Percentiles rank a stretch among this genome's conserved stretches.
Conservation (phyloP, 1,140 invertebrate genomes). For the Heliothis virescens region DNA sequence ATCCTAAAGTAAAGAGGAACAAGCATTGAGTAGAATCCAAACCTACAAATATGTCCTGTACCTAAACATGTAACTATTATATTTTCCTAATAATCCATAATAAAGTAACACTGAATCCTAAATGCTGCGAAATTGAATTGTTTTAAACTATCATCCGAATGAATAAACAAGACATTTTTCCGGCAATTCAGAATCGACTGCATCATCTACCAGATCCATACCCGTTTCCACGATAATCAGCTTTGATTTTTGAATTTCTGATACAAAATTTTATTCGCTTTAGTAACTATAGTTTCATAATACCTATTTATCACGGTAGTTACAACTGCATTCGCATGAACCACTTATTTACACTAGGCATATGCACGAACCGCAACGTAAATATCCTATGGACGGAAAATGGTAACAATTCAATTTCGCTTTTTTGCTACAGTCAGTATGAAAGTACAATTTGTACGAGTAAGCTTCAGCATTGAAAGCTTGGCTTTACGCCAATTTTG, state of each 20-base stretch:
- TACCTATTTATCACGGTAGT: constrained; percentile 74
- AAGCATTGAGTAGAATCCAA: constrained; percentile 29
- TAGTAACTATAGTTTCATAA: constrained; percentile 60
- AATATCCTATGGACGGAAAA: constrained; percentile 76
- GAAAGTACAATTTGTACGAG: constrained; percentile 72
- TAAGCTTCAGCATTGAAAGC: constrained; percentile 72
- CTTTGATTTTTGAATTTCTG: constrained; percentile 46
- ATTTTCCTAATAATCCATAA: constrained; percentile 29
- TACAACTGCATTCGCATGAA: constrained; percentile 80
- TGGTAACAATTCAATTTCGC: constrained; percentile 85
- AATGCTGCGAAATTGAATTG: constrained; percentile 84
- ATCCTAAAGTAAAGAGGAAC: constrained; percentile 15
- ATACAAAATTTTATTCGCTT: constrained; percentile 57
- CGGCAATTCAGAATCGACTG: constrained; percentile 44
- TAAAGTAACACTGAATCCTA: constrained; percentile 32
- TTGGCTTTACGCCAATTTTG: constrained; percentile 75
- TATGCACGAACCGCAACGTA: constrained; percentile 76
- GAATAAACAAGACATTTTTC: constrained; percentile 32
- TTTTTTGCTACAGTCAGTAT: constrained; percentile 79
- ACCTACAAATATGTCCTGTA: constrained; percentile 30
- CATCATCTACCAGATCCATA: constrained; percentile 48
- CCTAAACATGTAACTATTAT: constrained; percentile 25
- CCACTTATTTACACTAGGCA: constrained; percentile 73
- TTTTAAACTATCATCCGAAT: constrained; percentile 62
- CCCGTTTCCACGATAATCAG: constrained; percentile 48